Evolutionary conservation across 2,113 vertebrate genomes (phyloP), one percentile per base, ranked within the genome.

Genomic region (Cyprinus carpio): DNA sequence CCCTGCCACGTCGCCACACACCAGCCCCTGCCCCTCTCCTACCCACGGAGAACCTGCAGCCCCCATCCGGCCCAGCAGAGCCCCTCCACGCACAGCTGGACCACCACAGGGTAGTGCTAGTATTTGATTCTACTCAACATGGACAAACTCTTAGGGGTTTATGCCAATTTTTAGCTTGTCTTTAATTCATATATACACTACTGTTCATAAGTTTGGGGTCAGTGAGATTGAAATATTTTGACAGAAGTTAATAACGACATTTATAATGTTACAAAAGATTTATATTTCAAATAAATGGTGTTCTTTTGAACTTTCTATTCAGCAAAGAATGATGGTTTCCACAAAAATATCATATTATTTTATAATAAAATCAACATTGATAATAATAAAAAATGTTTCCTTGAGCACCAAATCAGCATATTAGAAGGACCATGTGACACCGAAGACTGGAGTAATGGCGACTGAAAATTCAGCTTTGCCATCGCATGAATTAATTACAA

Each of bases 1-100:
- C 0, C 98, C 98, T 0, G 87, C 94, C 76, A 94, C 97, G 3
- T 99, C 98, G 0, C 98, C 98, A 0, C 94, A 96, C 4, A 92
- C 94, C 69, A 99, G 97, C 87, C 98, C 98, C 62, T 99, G 97
- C 91, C 95, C 96, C 31, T 99, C 98, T 8, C 98, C 98, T 0
- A 99, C 98, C 0, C 92, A 96, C 1, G 91, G 96, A 1, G 98
- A 98, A 2, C 95, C 94, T 1, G 89, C 92, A 0, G 88, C 92
- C 3, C 96, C 96, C 51, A 25, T 90, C 16, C 94, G 97, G 64
- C 96, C 97, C 0, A 96, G 94, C 83, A 94, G 97, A 60, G 92
- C 92, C 10, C 89, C 93, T 0, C 87, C 93, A 2, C 97, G 93
- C 86, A 87, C 94, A 18, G 90, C 94, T 0, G 95, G 96, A 23